Evolutionary conservation across 2,888 invertebrate genomes (phyloP).

Genomic region (Lissonota sp.): DNA sequence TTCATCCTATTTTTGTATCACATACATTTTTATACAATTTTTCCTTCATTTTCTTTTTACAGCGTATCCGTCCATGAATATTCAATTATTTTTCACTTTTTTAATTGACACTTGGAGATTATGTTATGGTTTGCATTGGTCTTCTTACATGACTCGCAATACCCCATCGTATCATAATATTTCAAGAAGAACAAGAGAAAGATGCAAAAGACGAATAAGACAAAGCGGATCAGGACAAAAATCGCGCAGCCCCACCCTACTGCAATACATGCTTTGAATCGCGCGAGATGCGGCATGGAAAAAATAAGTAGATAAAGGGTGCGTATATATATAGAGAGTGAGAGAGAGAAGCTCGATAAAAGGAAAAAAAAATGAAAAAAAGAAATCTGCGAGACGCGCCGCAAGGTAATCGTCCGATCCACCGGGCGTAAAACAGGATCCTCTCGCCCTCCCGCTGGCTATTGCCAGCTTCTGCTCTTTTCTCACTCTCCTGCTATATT

Average conservation of each 20-base stretch:
- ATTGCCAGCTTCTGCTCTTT: conserved; percentile 48
- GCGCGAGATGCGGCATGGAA: conserved; percentile 18
- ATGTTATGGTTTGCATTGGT: too few species aligned
- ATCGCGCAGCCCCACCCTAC: not conserved
- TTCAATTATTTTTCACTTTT: too few species aligned
- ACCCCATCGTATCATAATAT: not conserved
- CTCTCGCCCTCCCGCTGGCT: conserved; percentile 49
- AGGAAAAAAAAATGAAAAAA: not conserved
- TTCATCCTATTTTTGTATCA: too few species aligned
- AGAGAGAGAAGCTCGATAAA: conserved; percentile 25
- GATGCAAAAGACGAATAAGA: conserved; percentile 34
- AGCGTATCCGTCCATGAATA: too few species aligned
- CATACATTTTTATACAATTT: too few species aligned
- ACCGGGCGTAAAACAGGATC: conserved; percentile 64
- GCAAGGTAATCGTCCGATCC: conserved; percentile 66
- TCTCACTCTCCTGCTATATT: conserved; percentile 14
- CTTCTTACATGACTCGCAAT: too few species aligned
- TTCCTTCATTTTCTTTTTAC: too few species aligned
- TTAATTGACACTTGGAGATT: too few species aligned
- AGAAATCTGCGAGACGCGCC: conserved; percentile 52
- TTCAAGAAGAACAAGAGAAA: conserved; percentile 7
- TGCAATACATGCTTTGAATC: conserved; percentile 28
- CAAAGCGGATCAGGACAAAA: conserved; percentile 46
- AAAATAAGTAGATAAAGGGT: conserved; percentile 3
- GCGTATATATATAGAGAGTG: not conserved